Percentiles rank a stretch among this genome's conserved stretches.
These are phyloP conservation scores for Orthochromis malagaraziensis DNA, from an alignment of 2,113 vertebrate species.

Conservation along the genomic window DNA sequence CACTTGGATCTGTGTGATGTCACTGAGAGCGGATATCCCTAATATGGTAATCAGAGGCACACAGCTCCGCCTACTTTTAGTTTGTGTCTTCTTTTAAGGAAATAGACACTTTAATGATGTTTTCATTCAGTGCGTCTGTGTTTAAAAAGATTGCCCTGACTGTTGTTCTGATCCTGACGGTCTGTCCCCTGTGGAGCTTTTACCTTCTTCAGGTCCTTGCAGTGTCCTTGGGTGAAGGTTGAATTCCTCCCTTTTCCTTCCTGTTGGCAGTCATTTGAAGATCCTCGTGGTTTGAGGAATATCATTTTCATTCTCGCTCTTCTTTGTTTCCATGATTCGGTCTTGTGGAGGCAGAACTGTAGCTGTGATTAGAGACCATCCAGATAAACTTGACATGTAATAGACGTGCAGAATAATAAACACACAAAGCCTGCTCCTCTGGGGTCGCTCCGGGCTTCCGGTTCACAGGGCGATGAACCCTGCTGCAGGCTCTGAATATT, in stretches of 20 bases:
- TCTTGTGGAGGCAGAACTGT: not conserved
- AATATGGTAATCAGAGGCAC: not conserved
- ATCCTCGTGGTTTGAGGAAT: not conserved
- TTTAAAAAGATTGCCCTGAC: not conserved
- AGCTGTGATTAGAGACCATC: not conserved
- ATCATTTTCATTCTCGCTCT: not conserved
- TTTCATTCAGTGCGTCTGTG: not conserved
- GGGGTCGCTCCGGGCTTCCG: not conserved
- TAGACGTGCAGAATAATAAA: not conserved
- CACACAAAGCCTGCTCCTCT: not conserved
- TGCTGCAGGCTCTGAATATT: not conserved
- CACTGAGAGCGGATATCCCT: not conserved
- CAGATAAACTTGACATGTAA: not conserved
- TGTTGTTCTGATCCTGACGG: not conserved
- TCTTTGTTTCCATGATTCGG: not conserved
- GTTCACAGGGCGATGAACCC: not conserved
- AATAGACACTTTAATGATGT: not conserved
- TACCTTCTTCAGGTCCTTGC: rapidly evolving
- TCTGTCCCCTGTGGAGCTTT: not conserved
- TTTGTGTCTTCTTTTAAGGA: not conserved
- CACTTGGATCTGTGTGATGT: not conserved
- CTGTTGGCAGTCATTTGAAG: not conserved
- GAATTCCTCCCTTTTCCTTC: not conserved
- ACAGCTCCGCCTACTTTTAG: not conserved
- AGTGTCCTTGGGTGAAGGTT: not conserved